Evolutionary conservation across 1,140 invertebrate species (phyloP).

Genomic region (Bradynema listronoti): DNA sequence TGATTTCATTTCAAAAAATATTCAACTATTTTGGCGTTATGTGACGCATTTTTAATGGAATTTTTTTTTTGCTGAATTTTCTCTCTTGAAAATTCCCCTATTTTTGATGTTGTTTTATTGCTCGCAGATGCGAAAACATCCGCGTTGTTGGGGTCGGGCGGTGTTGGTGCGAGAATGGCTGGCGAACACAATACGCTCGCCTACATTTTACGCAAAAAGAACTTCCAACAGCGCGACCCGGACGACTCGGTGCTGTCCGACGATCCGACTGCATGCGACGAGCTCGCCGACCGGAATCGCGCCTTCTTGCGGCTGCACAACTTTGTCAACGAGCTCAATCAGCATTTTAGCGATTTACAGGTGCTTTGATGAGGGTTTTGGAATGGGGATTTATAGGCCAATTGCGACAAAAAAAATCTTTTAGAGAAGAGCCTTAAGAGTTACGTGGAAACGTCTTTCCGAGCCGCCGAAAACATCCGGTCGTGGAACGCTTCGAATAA

Average conservation of each 20-base stretch:
- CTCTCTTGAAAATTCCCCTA: background rate
- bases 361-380: background rate
- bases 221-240: background rate
- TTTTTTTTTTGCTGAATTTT: background rate
- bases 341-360: conserved; percentile 21
- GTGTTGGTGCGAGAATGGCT: background rate
- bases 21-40: conserved; percentile 4
- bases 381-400: background rate
- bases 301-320: conserved; percentile 35
- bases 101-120: too few relatives aligned
- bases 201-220: background rate
- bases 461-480: conserved; percentile 55
- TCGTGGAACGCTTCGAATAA: conserved; percentile 50
- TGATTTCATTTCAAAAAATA: conserved; percentile 15
- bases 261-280: conserved; percentile 9
- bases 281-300: conserved; percentile 20
- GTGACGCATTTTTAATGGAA: background rate
- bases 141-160: too few relatives aligned
- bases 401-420: conserved; percentile 21
- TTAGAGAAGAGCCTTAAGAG: conserved; percentile 49
- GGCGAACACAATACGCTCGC: background rate
- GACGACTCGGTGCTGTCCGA: background rate
- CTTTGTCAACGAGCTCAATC: conserved; percentile 40
- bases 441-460: conserved; percentile 51
- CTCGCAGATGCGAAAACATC: too few relatives aligned